These are phyloP conservation scores for Acanthosoma haemorrhoidale DNA, from an alignment of 2,888 invertebrate species.

Conservation along the genomic window DNA sequence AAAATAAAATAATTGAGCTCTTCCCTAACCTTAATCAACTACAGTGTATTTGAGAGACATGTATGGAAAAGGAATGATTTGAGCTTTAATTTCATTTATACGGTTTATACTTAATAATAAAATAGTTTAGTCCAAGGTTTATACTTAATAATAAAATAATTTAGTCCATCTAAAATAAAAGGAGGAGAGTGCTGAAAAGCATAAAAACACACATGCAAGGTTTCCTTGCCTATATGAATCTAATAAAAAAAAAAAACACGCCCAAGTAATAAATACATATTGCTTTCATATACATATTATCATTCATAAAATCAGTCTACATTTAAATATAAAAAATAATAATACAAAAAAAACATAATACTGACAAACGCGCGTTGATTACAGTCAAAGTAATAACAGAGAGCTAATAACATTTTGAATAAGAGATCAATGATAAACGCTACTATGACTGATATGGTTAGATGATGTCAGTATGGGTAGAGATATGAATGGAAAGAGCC, in stretches of 20 bases:
- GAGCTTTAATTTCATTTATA: slow-evolving; percentile 6
- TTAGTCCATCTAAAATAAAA: too few relatives aligned
- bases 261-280: not conserved
- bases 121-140: too few relatives aligned
- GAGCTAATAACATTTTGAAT: slow-evolving; percentile 14
- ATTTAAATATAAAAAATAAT: slow-evolving; percentile 6
- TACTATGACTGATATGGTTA: slow-evolving; percentile 16
- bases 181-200: too few relatives aligned
- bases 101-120: not conserved
- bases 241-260: too few relatives aligned
- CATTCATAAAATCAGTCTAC: not conserved
- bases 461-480: slow-evolving; percentile 2
- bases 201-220: not conserved
- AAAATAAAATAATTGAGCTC: slow-evolving; percentile 24
- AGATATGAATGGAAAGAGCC: slow-evolving; percentile 27
- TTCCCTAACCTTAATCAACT: slow-evolving; percentile 4
- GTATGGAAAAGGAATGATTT: slow-evolving; percentile 19
- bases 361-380: slow-evolving; percentile 5
- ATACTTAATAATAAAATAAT: too few relatives aligned
- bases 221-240: not conserved
- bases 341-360: slow-evolving; percentile 12
- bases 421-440: slow-evolving; percentile 19
- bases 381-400: slow-evolving; percentile 17
- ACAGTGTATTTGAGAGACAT: not conserved
- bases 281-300: not conserved